Percentiles rank a stretch among this genome's conserved stretches.
phyloP scores from a whole-genome alignment of 2,797 vertebrate species.

The Helarctos malayanus region DNA sequence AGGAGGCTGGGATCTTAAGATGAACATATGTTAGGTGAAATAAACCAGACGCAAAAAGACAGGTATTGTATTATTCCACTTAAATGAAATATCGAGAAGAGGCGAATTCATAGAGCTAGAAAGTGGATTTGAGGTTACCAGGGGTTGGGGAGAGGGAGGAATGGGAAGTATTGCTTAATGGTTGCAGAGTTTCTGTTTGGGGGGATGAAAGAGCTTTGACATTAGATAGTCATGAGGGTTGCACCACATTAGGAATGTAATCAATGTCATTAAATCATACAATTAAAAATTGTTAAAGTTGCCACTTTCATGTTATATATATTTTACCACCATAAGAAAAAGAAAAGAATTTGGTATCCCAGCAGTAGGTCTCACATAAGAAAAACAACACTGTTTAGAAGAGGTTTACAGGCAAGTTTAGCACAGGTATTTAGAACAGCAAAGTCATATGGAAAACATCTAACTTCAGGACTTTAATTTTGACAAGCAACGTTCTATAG shows the following conservation, averaged over 20 bases:
- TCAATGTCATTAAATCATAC: background rate
- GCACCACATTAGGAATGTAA: background rate
- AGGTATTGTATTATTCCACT: background rate
- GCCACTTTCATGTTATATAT: background rate
- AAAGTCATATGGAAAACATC: slow-evolving; percentile 47
- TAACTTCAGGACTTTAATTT: slow-evolving; percentile 11
- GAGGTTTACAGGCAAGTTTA: background rate
- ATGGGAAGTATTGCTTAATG: background rate
- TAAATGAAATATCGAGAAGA: background rate
- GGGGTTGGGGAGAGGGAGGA: background rate
- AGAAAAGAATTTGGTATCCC: background rate
- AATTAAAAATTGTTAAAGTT: slow-evolving; percentile 11
- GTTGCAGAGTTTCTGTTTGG: background rate
- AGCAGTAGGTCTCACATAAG: background rate
- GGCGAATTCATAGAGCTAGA: background rate
- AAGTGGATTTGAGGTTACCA: background rate
- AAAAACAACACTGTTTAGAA: background rate
- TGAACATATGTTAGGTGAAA: background rate
- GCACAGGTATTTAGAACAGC: background rate
- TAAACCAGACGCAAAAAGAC: background rate
- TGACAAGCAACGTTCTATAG: background rate
- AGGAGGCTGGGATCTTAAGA: background rate
- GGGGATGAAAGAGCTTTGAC: background rate
- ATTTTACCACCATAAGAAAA: slow-evolving; percentile 26
- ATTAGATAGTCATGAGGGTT: background rate